Evolutionary conservation across 2,797 vertebrate genomes (phyloP), one percentile per base, ranked within the genome.

Genomic region (Sebastolobus alascanus): DNA sequence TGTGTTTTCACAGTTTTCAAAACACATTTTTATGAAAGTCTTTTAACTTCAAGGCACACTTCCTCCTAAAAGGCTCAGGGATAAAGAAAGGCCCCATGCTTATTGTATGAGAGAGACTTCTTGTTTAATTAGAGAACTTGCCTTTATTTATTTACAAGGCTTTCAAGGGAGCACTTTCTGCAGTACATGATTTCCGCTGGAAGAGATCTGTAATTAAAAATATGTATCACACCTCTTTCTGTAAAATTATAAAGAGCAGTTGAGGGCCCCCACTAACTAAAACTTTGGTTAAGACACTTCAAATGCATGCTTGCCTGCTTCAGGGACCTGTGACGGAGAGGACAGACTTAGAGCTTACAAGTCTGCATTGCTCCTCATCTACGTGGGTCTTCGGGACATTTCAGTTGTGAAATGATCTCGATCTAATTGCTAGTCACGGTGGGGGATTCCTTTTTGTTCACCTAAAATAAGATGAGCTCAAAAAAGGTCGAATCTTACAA

Each of bases 91-190:
- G n/a, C 64, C 82, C 83, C 73, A 83, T 87, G 73, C 56, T 35
- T 90, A 77, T 84, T 92, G 75, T 79, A 87, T 79, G 78, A 87
- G 75, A 83, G 75, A 54, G 66, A 79, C 73, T 90, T 92, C 79
- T 79, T 91, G 73, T 92, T 87, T 89, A 92, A 95, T 90, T 91
- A 76, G 72, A 77, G 71, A 77, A 75, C 68, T 71, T 82, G 43
- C 68, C 68, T 83, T 88, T 73, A 87, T 91, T 91, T 91, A 90
- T 90, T 92, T 90, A 90, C 56, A 59, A 75, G 35, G 46, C 71
- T 60, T 87, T 89, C 73, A 71, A 65, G 72, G 68, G 66, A 70
- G 16, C 12, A 27, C 76, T 85, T 88, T 79, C 55, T 75, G 75
- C 68, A 73, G 55, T 64, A 64, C 67, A 75, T 67, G 7, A 73